Base-by-base conservation (phyloP, 2,888 invertebrate genomes). In the Crossocerus cetratus region DNA sequence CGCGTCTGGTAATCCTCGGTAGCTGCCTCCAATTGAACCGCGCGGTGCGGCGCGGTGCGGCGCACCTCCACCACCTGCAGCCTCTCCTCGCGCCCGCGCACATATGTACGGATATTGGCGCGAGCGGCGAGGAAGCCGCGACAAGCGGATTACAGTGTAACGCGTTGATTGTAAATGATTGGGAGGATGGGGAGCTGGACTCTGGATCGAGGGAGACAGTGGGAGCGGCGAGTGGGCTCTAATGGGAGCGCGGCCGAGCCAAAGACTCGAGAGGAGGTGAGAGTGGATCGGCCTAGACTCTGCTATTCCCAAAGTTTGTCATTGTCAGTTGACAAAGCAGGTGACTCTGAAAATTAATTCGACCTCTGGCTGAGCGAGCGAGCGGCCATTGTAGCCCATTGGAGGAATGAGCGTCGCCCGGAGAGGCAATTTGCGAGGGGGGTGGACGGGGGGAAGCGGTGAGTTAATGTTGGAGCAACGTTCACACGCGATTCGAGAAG, bases 191-290 rank as follows among this genome's bases (percentile, higher is more conserved):
- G 59, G 65, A 59, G 18, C 65, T 53, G 53, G 16, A 18, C 45
- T 16, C 21, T 53, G 53, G 32, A 76, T 82, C 83, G 82, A 83
- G 78, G 76, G 76, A 79, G 69, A 69, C 67, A 61, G 67, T 20
- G 67, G 58, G 80, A 86, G 84, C 84, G 83, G 84, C 84, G 86
- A 85, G 16, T 49, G 1, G 49, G 85, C 85, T 86, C 85, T 86
- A 86, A 85, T 86, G 83, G 84, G 84, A 78, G 82, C 86, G 86
- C 86, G 86, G 86, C 84, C 86, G n/a, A n/a, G n/a, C 32, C 32
- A 32, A 32, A 32, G 32, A 32, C n/a, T n/a, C n/a, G n/a, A n/a
- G n/a, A n/a, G n/a, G n/a, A n/a, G n/a, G n/a, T n/a, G n/a, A 5
- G 32, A 32, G 32, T 32, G 32, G 18, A 18, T 61, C 44, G 3